A percentile compares a stretch with the other conserved stretches of the same genome.
phyloP scores from a whole-genome alignment of 1,140 invertebrate genomes.

The Drosophila repleta region DNA sequence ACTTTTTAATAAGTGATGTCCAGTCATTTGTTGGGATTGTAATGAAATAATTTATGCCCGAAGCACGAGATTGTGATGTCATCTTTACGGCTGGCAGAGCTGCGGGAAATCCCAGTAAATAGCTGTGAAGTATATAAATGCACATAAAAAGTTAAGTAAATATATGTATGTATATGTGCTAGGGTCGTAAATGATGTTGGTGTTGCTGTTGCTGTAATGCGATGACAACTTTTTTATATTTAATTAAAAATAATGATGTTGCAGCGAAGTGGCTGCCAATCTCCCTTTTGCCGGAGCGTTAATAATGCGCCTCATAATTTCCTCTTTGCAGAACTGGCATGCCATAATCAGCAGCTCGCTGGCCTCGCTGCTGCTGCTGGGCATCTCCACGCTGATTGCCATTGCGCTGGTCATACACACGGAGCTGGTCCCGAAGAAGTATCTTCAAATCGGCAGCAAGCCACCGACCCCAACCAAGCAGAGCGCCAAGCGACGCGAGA shows the following conservation, averaged over 20 bases:
- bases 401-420: conserved; percentile 82
- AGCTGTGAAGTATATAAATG: conserved; percentile 30
- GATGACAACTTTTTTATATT: conserved; percentile 76
- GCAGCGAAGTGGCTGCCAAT: conserved; percentile 48
- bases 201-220: conserved; percentile 38
- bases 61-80: conserved; percentile 46
- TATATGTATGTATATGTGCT: too few species aligned
- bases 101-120: conserved; percentile 42
- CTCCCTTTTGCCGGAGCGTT: conserved; percentile 50
- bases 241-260: conserved; percentile 81
- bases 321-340: conserved; percentile 76
- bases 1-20: conserved; percentile 69
- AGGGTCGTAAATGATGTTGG: conserved; percentile 18
- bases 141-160: conserved; percentile 6
- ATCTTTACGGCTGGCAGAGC: conserved; percentile 44
- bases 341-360: conserved; percentile 82
- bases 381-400: conserved; percentile 82
- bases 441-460: conserved; percentile 69
- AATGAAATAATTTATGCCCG: conserved; percentile 63
- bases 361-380: conserved; percentile 78
- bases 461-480: conserved; percentile 33
- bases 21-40: conserved; percentile 26
- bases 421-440: conserved; percentile 82
- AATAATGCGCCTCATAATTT: conserved; percentile 65
- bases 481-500: conserved; percentile 48